A percentile compares a stretch with the other conserved stretches of the same genome.
These are phyloP conservation scores for Agonopterix alstromeriana DNA, from an alignment of 2,888 invertebrate genomes.

Conservation along the genomic window DNA sequence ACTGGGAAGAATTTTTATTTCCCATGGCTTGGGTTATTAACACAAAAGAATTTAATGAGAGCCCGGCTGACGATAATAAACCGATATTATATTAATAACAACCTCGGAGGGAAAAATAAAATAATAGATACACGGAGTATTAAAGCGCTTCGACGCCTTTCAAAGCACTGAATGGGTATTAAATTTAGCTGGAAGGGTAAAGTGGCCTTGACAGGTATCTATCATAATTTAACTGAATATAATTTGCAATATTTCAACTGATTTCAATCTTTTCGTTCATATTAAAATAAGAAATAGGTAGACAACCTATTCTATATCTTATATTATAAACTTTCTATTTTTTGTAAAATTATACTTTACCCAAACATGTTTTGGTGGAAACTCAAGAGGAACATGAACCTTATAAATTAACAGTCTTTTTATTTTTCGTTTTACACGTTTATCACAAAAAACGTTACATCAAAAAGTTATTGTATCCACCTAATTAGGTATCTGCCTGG, in stretches of 20 bases:
- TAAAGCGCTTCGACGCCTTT: constrained; percentile 1
- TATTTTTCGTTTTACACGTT: no score
- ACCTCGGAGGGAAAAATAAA: constrained; percentile 15
- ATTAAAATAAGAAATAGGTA: no score
- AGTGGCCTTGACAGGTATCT: constrained; percentile 10
- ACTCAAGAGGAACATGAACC: no score
- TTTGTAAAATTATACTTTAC: no score
- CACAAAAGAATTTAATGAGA: constrained; percentile 40
- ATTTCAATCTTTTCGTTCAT: neutral
- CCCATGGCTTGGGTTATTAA: constrained; percentile 26
- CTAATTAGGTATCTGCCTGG: no score
- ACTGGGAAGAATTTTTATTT: constrained; percentile 18
- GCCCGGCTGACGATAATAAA: constrained; percentile 31
- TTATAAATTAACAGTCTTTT: no score
- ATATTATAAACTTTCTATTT: no score
- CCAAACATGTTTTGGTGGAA: no score
- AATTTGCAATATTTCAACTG: neutral
- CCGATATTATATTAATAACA: constrained; percentile 38
- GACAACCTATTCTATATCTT: no score
- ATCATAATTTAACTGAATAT: neutral
- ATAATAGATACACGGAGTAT: neutral
- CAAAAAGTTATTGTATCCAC: no score
- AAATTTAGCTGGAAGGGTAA: constrained; percentile 6
- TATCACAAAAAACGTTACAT: no score
- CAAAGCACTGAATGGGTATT: neutral